Conservation (phyloP, 2,797 vertebrate genomes). For the Enoplosus armatus region DNA sequence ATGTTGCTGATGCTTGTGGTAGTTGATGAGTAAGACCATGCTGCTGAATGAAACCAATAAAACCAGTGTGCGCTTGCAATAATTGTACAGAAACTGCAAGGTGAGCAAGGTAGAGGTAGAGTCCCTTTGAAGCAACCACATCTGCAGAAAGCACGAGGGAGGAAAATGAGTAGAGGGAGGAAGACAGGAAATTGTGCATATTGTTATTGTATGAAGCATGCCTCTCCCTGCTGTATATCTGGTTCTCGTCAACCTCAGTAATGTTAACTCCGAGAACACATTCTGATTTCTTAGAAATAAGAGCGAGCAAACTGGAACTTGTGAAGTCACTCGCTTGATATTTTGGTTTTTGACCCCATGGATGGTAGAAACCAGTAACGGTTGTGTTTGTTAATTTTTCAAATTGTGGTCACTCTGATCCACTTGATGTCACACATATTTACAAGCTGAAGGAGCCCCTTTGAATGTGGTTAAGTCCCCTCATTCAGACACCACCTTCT, state of each 20-base stretch:
- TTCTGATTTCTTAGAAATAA: constrained; percentile 18
- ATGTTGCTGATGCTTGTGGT: constrained; percentile 2
- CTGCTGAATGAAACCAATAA: constrained; percentile 52
- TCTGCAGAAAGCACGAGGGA: constrained; percentile 41
- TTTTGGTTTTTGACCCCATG: fast-evolving
- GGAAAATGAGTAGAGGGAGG: constrained; percentile 6
- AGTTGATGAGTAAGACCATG: constrained; percentile 21
- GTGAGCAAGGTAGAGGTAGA: constrained; percentile 61
- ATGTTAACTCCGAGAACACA: neutral
- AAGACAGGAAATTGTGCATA: constrained; percentile 69
- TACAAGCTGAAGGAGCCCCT: neutral
- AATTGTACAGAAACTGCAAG: constrained; percentile 66
- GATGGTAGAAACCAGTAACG: fast-evolving
- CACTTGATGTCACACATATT: neutral
- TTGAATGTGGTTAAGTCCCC: constrained; percentile 64
- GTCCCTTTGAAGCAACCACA: constrained; percentile 53
- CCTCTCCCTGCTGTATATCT: constrained; percentile 17
- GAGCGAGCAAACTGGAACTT: neutral
- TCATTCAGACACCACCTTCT: constrained; percentile 35
- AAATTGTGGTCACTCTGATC: neutral
- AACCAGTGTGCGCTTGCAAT: constrained; percentile 31
- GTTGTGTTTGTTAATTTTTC: neutral
- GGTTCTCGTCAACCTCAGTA: neutral
- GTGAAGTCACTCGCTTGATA: neutral
- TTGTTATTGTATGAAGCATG: constrained; percentile 52